Evolutionary conservation across 1,140 invertebrate genomes (phyloP).

Genomic region (Euwallacea similis): DNA sequence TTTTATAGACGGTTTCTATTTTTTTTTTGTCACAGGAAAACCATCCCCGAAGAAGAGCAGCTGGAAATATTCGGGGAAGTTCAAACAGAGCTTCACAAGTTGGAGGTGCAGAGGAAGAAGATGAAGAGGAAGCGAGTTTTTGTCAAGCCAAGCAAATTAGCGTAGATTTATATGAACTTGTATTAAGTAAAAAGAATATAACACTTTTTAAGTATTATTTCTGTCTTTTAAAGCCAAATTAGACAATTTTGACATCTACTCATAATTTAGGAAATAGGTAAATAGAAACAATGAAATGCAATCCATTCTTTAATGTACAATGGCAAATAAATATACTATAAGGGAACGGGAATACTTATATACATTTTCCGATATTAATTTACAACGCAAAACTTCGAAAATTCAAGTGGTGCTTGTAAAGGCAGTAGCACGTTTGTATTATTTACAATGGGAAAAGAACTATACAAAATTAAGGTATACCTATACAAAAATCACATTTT

Average conservation of each 20-base stretch:
- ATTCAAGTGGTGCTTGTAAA: too few species aligned
- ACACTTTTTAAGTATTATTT: too few species aligned
- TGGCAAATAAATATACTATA: conserved; percentile 45
- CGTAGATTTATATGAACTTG: conserved; percentile 49
- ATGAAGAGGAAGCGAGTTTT: conserved; percentile 69
- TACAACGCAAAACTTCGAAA: background rate
- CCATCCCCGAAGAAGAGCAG: conserved; percentile 87
- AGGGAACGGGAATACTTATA: conserved; percentile 24
- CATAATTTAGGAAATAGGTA: background rate
- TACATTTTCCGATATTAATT: too few species aligned
- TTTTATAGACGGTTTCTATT: background rate
- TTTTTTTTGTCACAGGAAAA: conserved; percentile 59
- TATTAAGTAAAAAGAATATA: background rate
- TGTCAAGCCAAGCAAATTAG: conserved; percentile 64
- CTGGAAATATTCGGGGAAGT: conserved; percentile 82
- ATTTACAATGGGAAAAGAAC: too few species aligned
- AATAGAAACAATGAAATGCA: conserved; percentile 1
- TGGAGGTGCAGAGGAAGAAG: conserved; percentile 68
- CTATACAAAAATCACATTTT: too few species aligned
- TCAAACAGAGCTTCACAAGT: conserved; percentile 69
- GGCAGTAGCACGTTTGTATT: too few species aligned
- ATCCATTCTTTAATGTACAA: conserved; percentile 35
- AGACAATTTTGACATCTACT: background rate
- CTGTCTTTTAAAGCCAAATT: background rate
- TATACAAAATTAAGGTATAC: too few species aligned